A percentile compares a stretch with the other conserved stretches of the same genome.
phyloP scores from a whole-genome alignment of 2,113 vertebrate species.

The Acinonyx jubatus region DNA sequence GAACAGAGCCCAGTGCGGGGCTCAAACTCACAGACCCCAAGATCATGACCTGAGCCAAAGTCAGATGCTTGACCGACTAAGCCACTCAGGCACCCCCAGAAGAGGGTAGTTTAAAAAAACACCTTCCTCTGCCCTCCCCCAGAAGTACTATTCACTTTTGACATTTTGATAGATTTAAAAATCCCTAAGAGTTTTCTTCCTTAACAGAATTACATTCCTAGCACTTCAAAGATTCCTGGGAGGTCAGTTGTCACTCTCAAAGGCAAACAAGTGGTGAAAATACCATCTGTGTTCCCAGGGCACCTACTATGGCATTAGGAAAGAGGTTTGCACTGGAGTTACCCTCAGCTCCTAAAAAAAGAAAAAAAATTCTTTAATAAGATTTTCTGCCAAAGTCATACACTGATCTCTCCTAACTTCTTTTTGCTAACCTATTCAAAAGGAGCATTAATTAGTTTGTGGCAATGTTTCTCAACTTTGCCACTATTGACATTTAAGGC shows the following conservation, averaged over 20 bases:
- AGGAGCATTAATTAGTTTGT: background rate
- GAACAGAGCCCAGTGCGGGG: no score
- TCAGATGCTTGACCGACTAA: no score
- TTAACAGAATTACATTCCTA: slow-evolving; percentile 73
- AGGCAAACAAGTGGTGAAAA: slow-evolving; percentile 63
- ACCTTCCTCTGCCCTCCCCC: background rate
- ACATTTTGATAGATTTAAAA: slow-evolving; percentile 61
- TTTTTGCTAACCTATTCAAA: slow-evolving; percentile 26
- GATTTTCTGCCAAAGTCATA: slow-evolving; percentile 7
- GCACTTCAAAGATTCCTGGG: slow-evolving; percentile 77
- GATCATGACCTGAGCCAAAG: no score
- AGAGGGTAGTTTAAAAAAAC: background rate
- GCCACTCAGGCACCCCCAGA: background rate
- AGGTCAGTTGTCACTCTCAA: slow-evolving; percentile 71
- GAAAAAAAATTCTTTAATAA: slow-evolving; percentile 14
- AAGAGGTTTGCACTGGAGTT: slow-evolving; percentile 44
- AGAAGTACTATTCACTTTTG: background rate
- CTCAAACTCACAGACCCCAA: no score
- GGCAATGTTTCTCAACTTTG: background rate
- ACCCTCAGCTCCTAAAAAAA: slow-evolving; percentile 50
- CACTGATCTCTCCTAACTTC: background rate
- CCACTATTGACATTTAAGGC: background rate
- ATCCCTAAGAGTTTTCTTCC: slow-evolving; percentile 39
- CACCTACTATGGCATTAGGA: slow-evolving; percentile 61
- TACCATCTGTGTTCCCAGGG: slow-evolving; percentile 60